Evolutionary conservation across 2,113 vertebrate genomes (phyloP), one percentile per base, ranked within the genome.

Genomic region (Nannobrachium achirus): DNA sequence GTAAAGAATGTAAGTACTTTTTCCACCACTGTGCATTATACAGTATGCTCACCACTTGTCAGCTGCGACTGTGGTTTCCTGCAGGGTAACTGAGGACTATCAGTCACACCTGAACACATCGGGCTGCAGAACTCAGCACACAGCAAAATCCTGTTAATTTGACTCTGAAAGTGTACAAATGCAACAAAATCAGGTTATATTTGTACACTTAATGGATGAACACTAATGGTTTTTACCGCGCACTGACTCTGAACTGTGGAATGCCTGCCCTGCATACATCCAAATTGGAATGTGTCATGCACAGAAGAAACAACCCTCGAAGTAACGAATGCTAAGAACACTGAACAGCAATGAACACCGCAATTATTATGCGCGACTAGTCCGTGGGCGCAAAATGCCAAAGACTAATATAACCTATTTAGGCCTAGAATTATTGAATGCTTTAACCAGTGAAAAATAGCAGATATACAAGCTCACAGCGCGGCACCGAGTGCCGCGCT

Each of bases 41-140:
- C 25, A 33, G 25, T 33, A 33, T 33, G 25, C 25, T 48, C 63
- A 3, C 7, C 60, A 9, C 45, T 15, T 77, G 56, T 56, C 56
- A 20, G 70, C 68, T 0, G 65, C 61, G 63, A 69, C 75, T 48
- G 62, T 13, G 33, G 33, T 59, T 44, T 56, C 77, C 68, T 66
- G 79, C 81, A 56, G 69, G 56, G 61, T 10, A 80, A 73, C 80
- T 77, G 66, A 71, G 56, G 77, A 66, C 49, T 75, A 66, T 71
- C 66, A 59, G 57, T 69, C 9, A 68, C 66, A 80, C 71, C 51
- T 74, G 66, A 38, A 10, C 69, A 16, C 46, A 77, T 20, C 55
- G 11, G 58, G 68, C 72, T 25, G 76, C 76, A 60, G 78, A 85
- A 79, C 49, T 66, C 56, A 82, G 79, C 63, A 79, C 71, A 81